phyloP scores from a whole-genome alignment of 92 coral and sea anemone genomes.

The Paragorgia papillata region DNA sequence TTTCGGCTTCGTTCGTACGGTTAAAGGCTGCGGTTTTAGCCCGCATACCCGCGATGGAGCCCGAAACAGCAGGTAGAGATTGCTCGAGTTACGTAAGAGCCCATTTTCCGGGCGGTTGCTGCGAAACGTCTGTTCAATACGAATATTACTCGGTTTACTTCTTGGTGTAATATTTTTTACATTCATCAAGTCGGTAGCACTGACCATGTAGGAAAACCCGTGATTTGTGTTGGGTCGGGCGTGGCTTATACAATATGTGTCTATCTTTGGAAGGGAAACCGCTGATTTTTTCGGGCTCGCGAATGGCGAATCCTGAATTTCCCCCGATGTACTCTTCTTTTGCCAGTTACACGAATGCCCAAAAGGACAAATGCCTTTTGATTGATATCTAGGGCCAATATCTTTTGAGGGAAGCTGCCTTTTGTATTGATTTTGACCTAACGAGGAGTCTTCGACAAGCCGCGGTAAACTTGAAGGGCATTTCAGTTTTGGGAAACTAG shows the following conservation, averaged over 20 bases:
- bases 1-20: conserved; percentile 4
- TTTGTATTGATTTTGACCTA: not conserved
- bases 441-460: not conserved
- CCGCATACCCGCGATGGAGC: conserved; percentile 42
- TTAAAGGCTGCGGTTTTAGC: not conserved
- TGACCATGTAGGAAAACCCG: conserved; percentile 35
- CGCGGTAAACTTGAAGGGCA: not conserved
- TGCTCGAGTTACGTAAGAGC: not conserved
- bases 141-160: not conserved
- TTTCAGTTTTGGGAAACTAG: not conserved
- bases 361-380: not conserved
- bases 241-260: conserved; percentile 31
- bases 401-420: not conserved
- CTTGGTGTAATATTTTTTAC: conserved; percentile 1
- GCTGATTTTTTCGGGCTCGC: not conserved
- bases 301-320: not conserved
- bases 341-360: not conserved
- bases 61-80: conserved; percentile 35
- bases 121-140: not conserved
- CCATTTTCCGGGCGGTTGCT: not conserved
- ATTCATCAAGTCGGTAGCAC: conserved; percentile 22
- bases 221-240: conserved; percentile 21
- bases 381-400: not conserved
- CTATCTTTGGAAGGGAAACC: conserved; percentile 27
- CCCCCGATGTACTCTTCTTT: too few relatives aligned